Evolutionary conservation across 1,140 invertebrate species (phyloP).

Genomic region (Aphelenchoides fujianensis): DNA sequence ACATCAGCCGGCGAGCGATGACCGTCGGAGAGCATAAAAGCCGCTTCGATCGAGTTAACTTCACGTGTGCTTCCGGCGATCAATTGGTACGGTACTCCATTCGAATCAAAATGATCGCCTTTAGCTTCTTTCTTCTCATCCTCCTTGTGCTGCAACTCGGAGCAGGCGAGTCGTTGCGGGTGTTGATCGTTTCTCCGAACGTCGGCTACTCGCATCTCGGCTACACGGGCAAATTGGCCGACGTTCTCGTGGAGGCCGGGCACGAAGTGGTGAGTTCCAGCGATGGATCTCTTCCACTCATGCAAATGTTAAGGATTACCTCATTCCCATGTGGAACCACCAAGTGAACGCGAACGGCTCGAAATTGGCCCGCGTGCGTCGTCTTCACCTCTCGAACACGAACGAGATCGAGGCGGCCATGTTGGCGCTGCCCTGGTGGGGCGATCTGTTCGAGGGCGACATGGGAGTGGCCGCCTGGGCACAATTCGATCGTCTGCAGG

Average conservation of each 20-base stretch:
- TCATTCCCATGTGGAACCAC: neutral
- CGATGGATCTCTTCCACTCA: neutral
- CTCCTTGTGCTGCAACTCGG: no score
- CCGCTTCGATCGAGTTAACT: no score
- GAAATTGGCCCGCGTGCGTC: neutral
- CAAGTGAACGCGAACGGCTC: neutral
- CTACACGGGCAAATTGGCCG: conserved; percentile 19
- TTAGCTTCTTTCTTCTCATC: no score
- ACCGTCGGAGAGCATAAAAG: no score
- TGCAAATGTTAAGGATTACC: neutral
- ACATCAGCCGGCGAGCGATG: no score
- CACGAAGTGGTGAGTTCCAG: conserved; percentile 16
- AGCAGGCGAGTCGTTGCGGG: no score
- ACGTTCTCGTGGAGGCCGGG: conserved; percentile 23
- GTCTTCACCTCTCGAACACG: neutral
- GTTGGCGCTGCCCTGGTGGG: neutral
- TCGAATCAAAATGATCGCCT: no score
- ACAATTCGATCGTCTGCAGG: neutral
- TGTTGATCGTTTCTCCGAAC: no score
- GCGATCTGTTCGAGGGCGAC: neutral
- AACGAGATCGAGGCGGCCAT: neutral
- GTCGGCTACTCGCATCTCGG: conserved; percentile 16
- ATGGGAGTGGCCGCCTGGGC: neutral
- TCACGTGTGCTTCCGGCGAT: no score
- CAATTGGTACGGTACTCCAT: no score